phyloP scores from a whole-genome alignment of 2,888 invertebrate genomes.

The Heliconius cydno region DNA sequence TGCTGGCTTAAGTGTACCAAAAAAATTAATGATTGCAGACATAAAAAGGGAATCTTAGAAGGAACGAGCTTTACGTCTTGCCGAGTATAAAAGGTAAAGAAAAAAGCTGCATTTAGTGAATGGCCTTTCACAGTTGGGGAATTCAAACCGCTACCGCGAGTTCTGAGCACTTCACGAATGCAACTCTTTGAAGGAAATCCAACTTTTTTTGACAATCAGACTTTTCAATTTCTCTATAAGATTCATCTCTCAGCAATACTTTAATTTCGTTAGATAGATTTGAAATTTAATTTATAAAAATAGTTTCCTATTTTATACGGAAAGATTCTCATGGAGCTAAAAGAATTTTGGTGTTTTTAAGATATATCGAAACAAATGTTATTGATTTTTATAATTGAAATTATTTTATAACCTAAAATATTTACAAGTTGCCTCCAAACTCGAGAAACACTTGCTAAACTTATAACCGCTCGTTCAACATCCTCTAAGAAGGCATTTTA shows the following conservation, averaged over 20 bases:
- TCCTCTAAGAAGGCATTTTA: slow-evolving; percentile 64
- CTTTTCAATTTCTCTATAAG: slow-evolving; percentile 50
- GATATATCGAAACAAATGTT: slow-evolving; percentile 34
- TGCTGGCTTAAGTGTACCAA: slow-evolving; percentile 51
- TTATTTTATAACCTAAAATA: not conserved
- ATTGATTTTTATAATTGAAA: not conserved
- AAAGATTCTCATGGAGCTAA: not conserved
- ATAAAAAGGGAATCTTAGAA: slow-evolving; percentile 69
- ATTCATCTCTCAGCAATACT: slow-evolving; percentile 41
- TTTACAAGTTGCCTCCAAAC: slow-evolving; percentile 51
- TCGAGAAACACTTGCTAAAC: slow-evolving; percentile 55
- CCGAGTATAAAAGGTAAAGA: slow-evolving; percentile 76
- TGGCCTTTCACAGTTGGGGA: slow-evolving; percentile 75
- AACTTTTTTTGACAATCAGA: slow-evolving; percentile 78
- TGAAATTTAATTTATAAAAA: slow-evolving; percentile 50
- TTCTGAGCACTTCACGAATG: slow-evolving; percentile 59
- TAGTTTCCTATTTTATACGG: slow-evolving; percentile 10
- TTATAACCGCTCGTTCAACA: slow-evolving; percentile 56
- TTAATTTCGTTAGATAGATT: slow-evolving; percentile 48
- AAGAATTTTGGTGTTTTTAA: not conserved
- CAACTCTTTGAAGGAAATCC: slow-evolving; percentile 65
- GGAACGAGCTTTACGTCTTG: slow-evolving; percentile 75
- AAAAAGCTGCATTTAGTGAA: slow-evolving; percentile 81
- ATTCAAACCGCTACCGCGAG: slow-evolving; percentile 73
- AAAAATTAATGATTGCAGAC: slow-evolving; percentile 66